These are phyloP conservation scores for Phocoena phocoena DNA, from an alignment of 2,113 vertebrate genomes.

Conservation along the genomic window DNA sequence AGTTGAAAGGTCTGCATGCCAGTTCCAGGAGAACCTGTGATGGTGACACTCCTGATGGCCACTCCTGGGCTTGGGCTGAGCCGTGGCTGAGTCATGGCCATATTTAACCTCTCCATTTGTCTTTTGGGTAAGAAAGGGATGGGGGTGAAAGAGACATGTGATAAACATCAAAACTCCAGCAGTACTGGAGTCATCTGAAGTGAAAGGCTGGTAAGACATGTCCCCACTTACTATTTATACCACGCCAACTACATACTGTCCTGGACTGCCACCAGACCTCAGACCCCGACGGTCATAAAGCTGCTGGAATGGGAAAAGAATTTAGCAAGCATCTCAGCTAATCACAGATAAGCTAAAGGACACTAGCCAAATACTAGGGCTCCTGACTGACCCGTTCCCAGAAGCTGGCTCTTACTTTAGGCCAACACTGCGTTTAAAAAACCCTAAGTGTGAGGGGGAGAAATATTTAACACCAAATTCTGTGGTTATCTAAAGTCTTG, in stretches of 20 bases:
- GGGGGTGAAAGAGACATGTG: not conserved
- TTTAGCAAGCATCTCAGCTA: not conserved
- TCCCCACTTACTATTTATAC: not conserved
- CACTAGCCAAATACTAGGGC: not conserved
- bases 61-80: not conserved
- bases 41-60: not conserved
- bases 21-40: not conserved
- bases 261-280: not conserved
- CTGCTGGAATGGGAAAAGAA: not conserved
- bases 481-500: not conserved
- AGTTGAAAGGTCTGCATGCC: not conserved
- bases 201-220: not conserved
- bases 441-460: not conserved
- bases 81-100: conserved; percentile 32
- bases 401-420: not conserved
- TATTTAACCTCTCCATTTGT: conserved; percentile 68
- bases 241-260: not conserved
- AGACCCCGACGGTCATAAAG: not conserved
- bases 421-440: not conserved
- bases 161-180: not conserved
- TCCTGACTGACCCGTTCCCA: not conserved
- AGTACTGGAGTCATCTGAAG: not conserved
- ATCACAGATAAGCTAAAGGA: not conserved
- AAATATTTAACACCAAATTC: not conserved
- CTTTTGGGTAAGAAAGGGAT: not conserved